Conservation (phyloP, 2,888 invertebrate species). For the Apocheima hispidaria region DNA sequence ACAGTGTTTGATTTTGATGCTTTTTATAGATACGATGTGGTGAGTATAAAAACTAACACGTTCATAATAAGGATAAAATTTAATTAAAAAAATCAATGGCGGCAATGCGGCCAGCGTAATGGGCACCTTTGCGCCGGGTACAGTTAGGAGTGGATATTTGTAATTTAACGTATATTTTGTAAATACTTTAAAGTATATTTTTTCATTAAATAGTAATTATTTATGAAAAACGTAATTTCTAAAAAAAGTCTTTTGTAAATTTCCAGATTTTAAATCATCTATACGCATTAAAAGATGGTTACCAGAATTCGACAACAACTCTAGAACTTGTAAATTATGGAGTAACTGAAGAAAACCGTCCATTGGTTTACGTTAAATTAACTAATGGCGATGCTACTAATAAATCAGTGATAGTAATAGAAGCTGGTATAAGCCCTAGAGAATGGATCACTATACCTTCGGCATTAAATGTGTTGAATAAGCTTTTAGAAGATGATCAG, state of each 20-base stretch:
- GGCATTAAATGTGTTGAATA: slow-evolving; percentile 87
- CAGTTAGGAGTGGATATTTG: no score
- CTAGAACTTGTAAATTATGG: slow-evolving; percentile 62
- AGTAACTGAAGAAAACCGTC: slow-evolving; percentile 60
- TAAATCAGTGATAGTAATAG: slow-evolving; percentile 85
- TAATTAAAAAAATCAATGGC: no score
- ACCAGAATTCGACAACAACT: slow-evolving; percentile 49
- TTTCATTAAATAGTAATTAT: no score
- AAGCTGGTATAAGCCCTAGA: slow-evolving; percentile 88
- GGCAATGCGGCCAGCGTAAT: no score
- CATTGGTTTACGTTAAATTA: slow-evolving; percentile 80
- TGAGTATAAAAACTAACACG: slow-evolving; percentile 52
- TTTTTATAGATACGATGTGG: slow-evolving; percentile 66
- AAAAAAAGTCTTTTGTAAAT: background rate
- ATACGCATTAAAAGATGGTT: slow-evolving; percentile 48
- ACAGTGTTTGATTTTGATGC: slow-evolving; percentile 57
- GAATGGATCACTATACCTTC: slow-evolving; percentile 91
- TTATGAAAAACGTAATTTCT: background rate
- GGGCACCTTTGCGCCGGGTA: no score
- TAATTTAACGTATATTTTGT: no score
- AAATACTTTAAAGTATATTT: no score
- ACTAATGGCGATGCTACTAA: slow-evolving; percentile 54
- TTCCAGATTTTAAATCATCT: slow-evolving; percentile 69
- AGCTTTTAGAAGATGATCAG: slow-evolving; percentile 81
- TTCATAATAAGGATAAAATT: no score